Evolutionary conservation across 2,113 vertebrate species (phyloP), one percentile per base, ranked within the genome.

Genomic region (Loxodonta africana): DNA sequence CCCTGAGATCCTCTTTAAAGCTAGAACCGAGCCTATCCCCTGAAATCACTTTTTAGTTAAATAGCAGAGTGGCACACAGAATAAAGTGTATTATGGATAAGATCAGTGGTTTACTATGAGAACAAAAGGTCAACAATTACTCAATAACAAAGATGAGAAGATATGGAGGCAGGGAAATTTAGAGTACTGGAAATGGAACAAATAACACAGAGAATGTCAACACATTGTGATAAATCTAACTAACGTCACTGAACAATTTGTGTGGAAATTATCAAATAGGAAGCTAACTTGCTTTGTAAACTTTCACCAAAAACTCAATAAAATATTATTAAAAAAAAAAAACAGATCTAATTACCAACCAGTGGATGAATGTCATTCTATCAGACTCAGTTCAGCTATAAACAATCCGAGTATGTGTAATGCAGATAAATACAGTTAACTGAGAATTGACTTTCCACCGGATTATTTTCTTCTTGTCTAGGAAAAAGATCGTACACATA

Each of bases 381-480:
- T 80, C 93, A 91, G 63, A 87, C 28, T 83, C 23, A 73, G 7
- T 83, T 83, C 73, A 53, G 33, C 48, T 90, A 94, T 81, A 96
- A 97, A 85, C 11, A 92, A 88, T 71, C n/a, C 25, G 51, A 60
- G 62, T 51, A 46, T 85, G 51, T 95, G 17, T 74, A 67, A 95
- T 53, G 20, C 5, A 90, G 67, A 20, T 81, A 80, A 82, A 71
- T 90, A 46, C 51, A 90, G 26, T 85, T 95, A 77, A 95, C 67
- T 78, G 60, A 77, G 8, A 60, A 89, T 33, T 90, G 48, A 90
- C 71, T 96, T 86, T 63, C 30, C 26, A 82, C 37, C 93, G 28
- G 76, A 69, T 94, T 94, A 71, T 77, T 30, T 84, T 83, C 60
- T 65, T 96, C 28, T 69, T 96, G 28, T 92, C 81, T 91, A 82